Conservation (phyloP, 2,888 invertebrate genomes). For the Stenotaenia linearis region DNA sequence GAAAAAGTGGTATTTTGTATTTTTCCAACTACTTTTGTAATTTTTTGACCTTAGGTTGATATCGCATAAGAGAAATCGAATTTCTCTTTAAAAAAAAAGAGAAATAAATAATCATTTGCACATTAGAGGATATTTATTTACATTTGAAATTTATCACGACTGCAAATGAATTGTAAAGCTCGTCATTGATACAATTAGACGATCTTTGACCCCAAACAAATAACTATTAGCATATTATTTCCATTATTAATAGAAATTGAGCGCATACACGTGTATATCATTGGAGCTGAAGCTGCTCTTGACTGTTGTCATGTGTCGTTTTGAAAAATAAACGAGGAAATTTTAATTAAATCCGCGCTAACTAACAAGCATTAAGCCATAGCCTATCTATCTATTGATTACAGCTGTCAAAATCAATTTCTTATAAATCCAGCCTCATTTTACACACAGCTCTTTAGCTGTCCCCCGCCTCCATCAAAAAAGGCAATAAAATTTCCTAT, state of each 20-base stretch:
- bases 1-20: neutral
- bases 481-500: neutral
- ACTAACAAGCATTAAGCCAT: neutral
- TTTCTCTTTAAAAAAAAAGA: neutral
- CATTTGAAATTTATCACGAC: neutral
- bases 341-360: neutral
- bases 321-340: neutral
- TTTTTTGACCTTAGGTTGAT: neutral
- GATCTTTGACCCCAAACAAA: neutral
- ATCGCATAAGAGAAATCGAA: neutral
- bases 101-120: no score
- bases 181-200: neutral
- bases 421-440: neutral
- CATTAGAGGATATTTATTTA: neutral
- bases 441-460: neutral
- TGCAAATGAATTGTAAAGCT: neutral
- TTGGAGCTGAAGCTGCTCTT: neutral
- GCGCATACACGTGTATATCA: neutral
- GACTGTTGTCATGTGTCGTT: neutral
- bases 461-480: neutral
- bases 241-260: neutral
- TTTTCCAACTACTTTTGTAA: neutral
- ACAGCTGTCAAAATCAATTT: neutral
- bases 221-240: neutral
- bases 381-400: neutral